Evolutionary conservation across 1,140 invertebrate species (phyloP).

Genomic region (Drosophila kohkoa): DNA sequence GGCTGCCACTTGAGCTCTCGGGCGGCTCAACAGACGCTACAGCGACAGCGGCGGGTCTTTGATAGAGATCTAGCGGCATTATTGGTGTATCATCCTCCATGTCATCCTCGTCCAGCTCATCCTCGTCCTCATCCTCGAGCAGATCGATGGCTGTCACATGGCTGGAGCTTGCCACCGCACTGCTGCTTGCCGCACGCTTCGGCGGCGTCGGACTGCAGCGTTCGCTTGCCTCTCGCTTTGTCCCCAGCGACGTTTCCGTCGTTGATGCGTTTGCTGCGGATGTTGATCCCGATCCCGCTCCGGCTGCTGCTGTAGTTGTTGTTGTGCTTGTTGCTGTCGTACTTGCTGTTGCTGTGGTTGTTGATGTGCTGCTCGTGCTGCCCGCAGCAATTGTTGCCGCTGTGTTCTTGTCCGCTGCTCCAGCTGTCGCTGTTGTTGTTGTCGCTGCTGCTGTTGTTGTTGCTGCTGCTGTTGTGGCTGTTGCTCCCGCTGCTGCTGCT

Average conservation of each 20-base stretch:
- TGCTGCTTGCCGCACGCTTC: slow-evolving; percentile 56
- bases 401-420: slow-evolving; percentile 33
- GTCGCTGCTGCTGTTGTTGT: slow-evolving; percentile 39
- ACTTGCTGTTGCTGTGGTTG: slow-evolving; percentile 29
- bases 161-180: slow-evolving; percentile 1
- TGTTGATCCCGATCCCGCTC: slow-evolving; percentile 40
- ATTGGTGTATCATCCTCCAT: slow-evolving; percentile 72
- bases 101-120: slow-evolving; percentile 45
- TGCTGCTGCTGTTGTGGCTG: slow-evolving; percentile 34
- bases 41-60: slow-evolving; percentile 63
- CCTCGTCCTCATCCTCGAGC: slow-evolving; percentile 56
- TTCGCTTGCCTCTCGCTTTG: slow-evolving; percentile 70
- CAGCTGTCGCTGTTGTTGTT: slow-evolving; percentile 33
- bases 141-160: slow-evolving; percentile 23
- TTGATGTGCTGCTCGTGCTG: slow-evolving; percentile 8
- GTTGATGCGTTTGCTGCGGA: slow-evolving; percentile 9
- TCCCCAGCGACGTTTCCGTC: slow-evolving; percentile 28
- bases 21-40: slow-evolving; percentile 40
- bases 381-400: slow-evolving; percentile 17
- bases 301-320: slow-evolving; percentile 42
- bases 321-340: slow-evolving; percentile 32
- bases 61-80: slow-evolving; percentile 83
- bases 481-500: slow-evolving; percentile 35
- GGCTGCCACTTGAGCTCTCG: slow-evolving; percentile 29
- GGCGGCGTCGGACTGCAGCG: slow-evolving; percentile 81